Percentiles rank a stretch among this genome's conserved stretches.
These are phyloP conservation scores for Pterostichus niger DNA, from an alignment of 2,888 invertebrate genomes.

Conservation along the genomic window DNA sequence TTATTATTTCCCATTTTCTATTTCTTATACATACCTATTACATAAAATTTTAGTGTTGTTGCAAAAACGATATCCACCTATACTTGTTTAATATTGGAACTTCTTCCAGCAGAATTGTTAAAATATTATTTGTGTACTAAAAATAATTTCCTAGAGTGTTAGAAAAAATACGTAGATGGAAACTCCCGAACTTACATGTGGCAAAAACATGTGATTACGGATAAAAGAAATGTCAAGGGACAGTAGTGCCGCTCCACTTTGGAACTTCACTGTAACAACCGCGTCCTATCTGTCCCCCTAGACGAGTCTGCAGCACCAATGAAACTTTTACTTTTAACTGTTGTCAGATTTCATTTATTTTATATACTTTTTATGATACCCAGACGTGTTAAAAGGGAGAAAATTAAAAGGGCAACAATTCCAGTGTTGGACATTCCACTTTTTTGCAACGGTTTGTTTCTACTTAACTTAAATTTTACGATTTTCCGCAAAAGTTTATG, in stretches of 20 bases:
- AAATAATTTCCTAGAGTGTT: neutral
- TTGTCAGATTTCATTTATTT: slow-evolving; percentile 56
- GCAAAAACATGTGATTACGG: slow-evolving; percentile 18
- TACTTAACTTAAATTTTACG: neutral
- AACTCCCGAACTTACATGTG: neutral
- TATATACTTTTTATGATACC: slow-evolving; percentile 45
- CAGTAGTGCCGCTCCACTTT: neutral
- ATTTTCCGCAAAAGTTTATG: neutral
- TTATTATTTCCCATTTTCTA: too few relatives aligned
- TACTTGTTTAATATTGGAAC: too few relatives aligned
- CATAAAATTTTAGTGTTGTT: too few relatives aligned
- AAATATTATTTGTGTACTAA: neutral
- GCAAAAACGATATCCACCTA: too few relatives aligned
- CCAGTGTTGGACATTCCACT: neutral
- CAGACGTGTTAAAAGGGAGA: slow-evolving; percentile 30
- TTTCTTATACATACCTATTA: too few relatives aligned
- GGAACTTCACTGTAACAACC: slow-evolving; percentile 15
- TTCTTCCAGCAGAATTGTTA: too few relatives aligned
- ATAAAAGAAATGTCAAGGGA: slow-evolving; percentile 20
- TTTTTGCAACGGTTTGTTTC: neutral
- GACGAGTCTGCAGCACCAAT: slow-evolving; percentile 20
- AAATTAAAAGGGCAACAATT: slow-evolving; percentile 20
- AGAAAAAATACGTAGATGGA: neutral
- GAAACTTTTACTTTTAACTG: slow-evolving; percentile 59
- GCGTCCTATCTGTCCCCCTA: slow-evolving; percentile 15